A percentile compares a stretch with the other conserved stretches of the same genome.
phyloP scores from a whole-genome alignment of 2,888 invertebrate species.

The Drosophila siamana region DNA sequence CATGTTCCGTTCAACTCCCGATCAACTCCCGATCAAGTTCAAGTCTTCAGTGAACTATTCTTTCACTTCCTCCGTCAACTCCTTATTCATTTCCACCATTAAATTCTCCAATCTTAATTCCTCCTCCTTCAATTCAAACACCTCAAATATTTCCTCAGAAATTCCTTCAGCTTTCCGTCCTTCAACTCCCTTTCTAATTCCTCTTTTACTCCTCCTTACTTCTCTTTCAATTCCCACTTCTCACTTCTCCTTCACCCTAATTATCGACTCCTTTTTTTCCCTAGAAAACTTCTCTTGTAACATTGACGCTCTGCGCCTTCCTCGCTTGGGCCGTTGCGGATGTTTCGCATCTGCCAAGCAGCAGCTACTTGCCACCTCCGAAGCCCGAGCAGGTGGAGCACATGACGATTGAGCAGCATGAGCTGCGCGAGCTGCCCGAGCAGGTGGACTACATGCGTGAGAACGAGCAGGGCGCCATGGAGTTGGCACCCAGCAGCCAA shows the following conservation, averaged over 20 bases:
- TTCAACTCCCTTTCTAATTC: neutral
- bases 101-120: too few species aligned
- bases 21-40: too few species aligned
- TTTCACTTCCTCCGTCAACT: too few species aligned
- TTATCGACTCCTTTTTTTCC: neutral
- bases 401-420: slow-evolving; percentile 77
- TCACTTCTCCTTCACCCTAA: too few species aligned
- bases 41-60: too few species aligned
- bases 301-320: slow-evolving; percentile 55
- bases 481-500: slow-evolving; percentile 61
- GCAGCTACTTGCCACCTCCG: slow-evolving; percentile 72
- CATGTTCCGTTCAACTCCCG: too few species aligned
- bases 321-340: slow-evolving; percentile 65
- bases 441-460: slow-evolving; percentile 74
- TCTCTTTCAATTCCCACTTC: too few species aligned
- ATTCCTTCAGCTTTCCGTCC: neutral
- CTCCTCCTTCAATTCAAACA: too few species aligned
- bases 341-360: slow-evolving; percentile 73
- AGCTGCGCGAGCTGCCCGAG: slow-evolving; percentile 76
- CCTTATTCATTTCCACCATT: neutral
- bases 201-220: neutral
- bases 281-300: slow-evolving; percentile 53
- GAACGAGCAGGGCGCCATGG: slow-evolving; percentile 56
- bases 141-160: neutral
- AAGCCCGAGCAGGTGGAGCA: slow-evolving; percentile 67